These are phyloP conservation scores for Drosophila gaucha DNA, from an alignment of 2,888 invertebrate genomes.

Conservation along the genomic window DNA sequence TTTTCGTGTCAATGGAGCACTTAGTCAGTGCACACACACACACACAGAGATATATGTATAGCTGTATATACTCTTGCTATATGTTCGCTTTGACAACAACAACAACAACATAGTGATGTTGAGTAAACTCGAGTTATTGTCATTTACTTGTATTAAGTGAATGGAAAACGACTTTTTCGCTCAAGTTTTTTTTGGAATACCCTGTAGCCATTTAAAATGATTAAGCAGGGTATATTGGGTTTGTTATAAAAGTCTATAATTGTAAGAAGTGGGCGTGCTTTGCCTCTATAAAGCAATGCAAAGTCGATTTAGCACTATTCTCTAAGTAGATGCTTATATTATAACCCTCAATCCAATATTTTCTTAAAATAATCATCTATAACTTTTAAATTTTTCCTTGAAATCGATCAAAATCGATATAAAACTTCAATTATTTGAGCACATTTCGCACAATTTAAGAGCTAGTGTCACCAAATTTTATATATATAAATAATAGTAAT, in stretches of 20 bases:
- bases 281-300: too few species aligned
- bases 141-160: constrained; percentile 65
- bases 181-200: constrained; percentile 23
- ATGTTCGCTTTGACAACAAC: constrained; percentile 45
- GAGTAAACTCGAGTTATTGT: constrained; percentile 68
- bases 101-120: constrained; percentile 22
- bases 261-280: too few species aligned
- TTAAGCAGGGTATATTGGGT: background rate
- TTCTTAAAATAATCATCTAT: too few species aligned
- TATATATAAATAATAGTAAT: too few species aligned
- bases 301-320: too few species aligned
- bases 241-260: background rate
- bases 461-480: too few species aligned
- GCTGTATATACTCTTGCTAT: constrained; percentile 15
- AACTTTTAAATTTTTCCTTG: too few species aligned
- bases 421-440: too few species aligned
- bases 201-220: background rate
- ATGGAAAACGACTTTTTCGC: constrained; percentile 62
- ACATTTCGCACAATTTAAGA: too few species aligned
- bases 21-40: constrained; percentile 38
- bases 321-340: too few species aligned
- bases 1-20: constrained; percentile 32
- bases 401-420: background rate
- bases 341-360: too few species aligned
- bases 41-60: constrained; percentile 6